Percentiles rank a stretch among this genome's conserved stretches.
Conservation (phyloP, 2,113 vertebrate genomes). For the Cyanoliseus patagonus region DNA sequence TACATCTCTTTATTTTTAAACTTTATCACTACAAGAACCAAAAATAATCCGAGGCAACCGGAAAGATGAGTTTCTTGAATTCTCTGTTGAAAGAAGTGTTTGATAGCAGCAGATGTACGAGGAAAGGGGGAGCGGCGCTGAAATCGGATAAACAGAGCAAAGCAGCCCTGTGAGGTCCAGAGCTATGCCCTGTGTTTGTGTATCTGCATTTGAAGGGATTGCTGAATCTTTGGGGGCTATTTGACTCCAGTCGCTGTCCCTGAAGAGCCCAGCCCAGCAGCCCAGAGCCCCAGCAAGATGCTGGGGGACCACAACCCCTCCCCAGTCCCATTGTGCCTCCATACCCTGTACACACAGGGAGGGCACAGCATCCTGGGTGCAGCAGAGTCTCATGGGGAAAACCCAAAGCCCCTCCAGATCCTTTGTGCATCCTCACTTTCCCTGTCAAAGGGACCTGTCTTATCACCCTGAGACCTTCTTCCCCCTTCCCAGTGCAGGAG, state of each 20-base stretch:
- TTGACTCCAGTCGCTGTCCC: not conserved
- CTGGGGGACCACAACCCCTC: fast-evolving
- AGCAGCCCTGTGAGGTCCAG: fast-evolving
- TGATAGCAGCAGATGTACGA: not conserved
- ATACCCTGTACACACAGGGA: not conserved
- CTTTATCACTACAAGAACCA: not conserved
- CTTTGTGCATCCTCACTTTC: not conserved
- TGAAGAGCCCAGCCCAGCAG: not conserved
- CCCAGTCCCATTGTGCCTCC: not conserved
- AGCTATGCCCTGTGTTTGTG: not conserved
- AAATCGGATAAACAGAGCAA: not conserved
- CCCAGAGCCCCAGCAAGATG: not conserved
- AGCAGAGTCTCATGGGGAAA: not conserved
- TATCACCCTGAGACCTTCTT: not conserved
- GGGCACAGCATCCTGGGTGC: too few species aligned
- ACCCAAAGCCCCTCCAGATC: not conserved
- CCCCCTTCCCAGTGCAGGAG: fast-evolving
- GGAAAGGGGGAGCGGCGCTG: not conserved
- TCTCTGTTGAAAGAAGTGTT: not conserved
- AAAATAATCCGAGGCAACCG: not conserved
- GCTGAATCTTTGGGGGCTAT: not conserved
- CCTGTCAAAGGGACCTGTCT: not conserved
- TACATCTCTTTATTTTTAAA: not conserved
- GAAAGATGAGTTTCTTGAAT: not conserved
- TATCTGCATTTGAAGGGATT: fast-evolving